Base-by-base conservation (phyloP, 2,888 invertebrate genomes). In the Camptogramma bilineatum region DNA sequence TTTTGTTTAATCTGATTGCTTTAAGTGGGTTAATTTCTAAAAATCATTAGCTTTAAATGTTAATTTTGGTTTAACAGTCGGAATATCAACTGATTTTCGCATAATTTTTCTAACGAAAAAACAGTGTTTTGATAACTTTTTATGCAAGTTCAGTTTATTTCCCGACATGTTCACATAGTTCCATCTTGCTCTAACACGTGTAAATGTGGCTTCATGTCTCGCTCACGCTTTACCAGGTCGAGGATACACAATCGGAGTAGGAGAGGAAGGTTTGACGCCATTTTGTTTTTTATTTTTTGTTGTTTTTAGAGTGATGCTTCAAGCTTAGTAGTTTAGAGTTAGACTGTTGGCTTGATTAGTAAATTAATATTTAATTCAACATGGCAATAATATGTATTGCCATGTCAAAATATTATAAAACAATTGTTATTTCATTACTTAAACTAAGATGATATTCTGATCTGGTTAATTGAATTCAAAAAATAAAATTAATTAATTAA, bases 151-250 rank as follows among this genome's bases (percentile, higher is more conserved):
- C 39, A 17, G 51, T 50, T 58, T 4, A 50, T 17, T 24, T 51
- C 51, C 51, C 2, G 42, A 51, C 51, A 19, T 8, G 31, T 52
- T 34, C 34, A 52, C 34, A 66, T 71, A 53, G 52, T 50, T 82
- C 82, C 76, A 81, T 90, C 86, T 80, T 77, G 91, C 91, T 89
- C 90, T 93, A 92, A 92, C 92, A 85, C 87, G 71, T 91, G 90
- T 91, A 92, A 85, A 88, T 88, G 91, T 92, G 82, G 91, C 92
- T 92, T 91, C 90, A 86, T 90, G 90, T 92, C 91, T 90, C 88
- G 62, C 80, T 73, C 79, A 82, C 90, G 85, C 89, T 87, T 87
- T 85, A 79, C 69, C 88, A 93, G 93, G 85, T 90, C 91, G 83
- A 79, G 92, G 85, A 90, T 90, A 77, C 92, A 93, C 89, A 84